A percentile compares a stretch with the other conserved stretches of the same genome.
These are phyloP conservation scores for Meriones unguiculatus DNA, from an alignment of 2,113 vertebrate genomes.

Conservation along the genomic window DNA sequence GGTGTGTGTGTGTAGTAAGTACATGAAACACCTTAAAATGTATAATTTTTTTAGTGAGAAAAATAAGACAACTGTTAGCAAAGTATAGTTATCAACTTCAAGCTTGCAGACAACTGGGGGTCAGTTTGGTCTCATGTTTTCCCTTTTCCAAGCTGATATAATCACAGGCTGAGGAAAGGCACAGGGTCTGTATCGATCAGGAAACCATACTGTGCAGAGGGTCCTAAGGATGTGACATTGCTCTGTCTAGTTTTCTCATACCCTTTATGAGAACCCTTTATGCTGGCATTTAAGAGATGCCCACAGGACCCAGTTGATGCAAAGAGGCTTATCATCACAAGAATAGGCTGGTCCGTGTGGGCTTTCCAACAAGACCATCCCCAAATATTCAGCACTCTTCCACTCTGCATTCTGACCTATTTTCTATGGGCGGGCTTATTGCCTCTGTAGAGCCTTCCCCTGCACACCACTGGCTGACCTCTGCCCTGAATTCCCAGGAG, in stretches of 20 bases:
- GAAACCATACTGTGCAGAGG: background rate
- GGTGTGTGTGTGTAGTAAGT: background rate
- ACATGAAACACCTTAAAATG: background rate
- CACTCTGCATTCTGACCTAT: background rate
- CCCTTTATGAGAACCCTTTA: background rate
- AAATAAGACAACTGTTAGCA: background rate
- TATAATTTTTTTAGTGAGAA: background rate
- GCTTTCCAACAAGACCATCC: background rate
- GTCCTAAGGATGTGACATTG: background rate
- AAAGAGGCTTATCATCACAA: background rate
- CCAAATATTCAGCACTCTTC: background rate
- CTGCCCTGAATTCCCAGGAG: background rate
- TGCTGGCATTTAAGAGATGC: background rate
- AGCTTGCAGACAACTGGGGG: background rate
- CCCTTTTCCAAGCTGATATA: background rate
- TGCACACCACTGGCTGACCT: background rate
- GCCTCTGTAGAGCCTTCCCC: background rate
- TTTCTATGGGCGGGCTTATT: background rate
- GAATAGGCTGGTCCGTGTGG: background rate
- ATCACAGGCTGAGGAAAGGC: background rate
- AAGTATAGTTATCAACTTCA: background rate
- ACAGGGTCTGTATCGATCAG: background rate
- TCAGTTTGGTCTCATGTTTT: background rate
- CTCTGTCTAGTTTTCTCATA: background rate
- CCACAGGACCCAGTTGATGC: background rate